Evolutionary conservation across 2,888 invertebrate genomes (phyloP), one percentile per base, ranked within the genome.

Genomic region (Latrodectus elegans): DNA sequence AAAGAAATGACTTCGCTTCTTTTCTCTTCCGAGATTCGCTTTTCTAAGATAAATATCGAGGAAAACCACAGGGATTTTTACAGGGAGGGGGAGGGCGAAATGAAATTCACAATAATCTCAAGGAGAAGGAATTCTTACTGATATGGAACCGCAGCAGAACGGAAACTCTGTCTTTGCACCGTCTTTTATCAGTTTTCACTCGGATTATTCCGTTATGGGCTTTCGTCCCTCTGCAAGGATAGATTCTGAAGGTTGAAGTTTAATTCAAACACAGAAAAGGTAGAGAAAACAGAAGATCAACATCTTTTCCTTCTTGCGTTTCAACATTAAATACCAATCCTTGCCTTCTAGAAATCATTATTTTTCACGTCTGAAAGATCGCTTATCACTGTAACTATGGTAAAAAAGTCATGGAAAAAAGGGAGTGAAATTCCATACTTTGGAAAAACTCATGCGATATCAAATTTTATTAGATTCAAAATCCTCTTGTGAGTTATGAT

Each of bases 101-200:
- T 83, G 83, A 83, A 83, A 83, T 83, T 76, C 76, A 83, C 76
- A 83, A 83, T 83, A 76, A 38, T 71, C 60, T 60, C 26, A 26
- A 14, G 52, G 38, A 70, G 53, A 38, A 55, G 71, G 68, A 83
- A 76, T 70, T 83, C 83, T 75, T 83, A 71, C 84, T 76, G 75
- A 83, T 81, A 81, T 65, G 49, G 68, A 52, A 73, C 52, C 17
- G 64, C 15, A n/a, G n/a, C 49, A 60, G 53, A 71, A 71, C 77
- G 84, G 84, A 84, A 84, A 26, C 55, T 53, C 52, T 71, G 75
- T 22, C 71, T 70, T 76, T 75, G 67, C 49, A 22, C 52, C 67
- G 52, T 79, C 84, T 74, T 85, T 85, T 85, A 85, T 85, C 85
- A 85, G 85, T 85, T 85, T 85, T 85, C 79, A 79, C 79, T 85